Percentiles rank a stretch among this genome's conserved stretches.
Conservation (phyloP, 1,140 invertebrate species). For the Rhagoletis pomonella region DNA sequence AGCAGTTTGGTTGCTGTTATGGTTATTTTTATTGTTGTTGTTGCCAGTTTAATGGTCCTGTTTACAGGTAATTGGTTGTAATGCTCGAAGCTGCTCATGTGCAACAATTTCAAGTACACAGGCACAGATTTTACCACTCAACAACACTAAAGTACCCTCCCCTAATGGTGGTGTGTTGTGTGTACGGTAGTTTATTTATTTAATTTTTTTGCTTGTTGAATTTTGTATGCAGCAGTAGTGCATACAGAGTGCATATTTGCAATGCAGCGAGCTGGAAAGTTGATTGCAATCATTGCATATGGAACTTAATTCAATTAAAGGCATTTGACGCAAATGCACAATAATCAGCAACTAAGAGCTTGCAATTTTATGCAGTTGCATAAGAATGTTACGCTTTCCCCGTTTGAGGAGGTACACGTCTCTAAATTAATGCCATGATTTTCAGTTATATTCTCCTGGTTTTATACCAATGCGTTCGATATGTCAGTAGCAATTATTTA, state of each 20-base stretch:
- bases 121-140: constrained; percentile 25
- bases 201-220: background rate
- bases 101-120: constrained; percentile 50
- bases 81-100: constrained; percentile 32
- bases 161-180: background rate
- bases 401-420: no score
- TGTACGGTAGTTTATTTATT: constrained; percentile 6
- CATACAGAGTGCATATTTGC: background rate
- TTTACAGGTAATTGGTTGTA: constrained; percentile 52
- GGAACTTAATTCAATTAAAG: constrained; percentile 25
- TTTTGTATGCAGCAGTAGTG: background rate
- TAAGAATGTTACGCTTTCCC: background rate
- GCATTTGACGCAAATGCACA: background rate
- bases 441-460: no score
- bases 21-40: constrained; percentile 35
- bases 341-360: background rate
- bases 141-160: background rate
- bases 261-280: constrained; percentile 17
- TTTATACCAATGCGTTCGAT: no score
- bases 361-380: background rate
- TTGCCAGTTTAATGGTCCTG: constrained; percentile 32
- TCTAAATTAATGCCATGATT: no score
- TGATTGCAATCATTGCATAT: background rate
- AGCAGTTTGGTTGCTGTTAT: constrained; percentile 30
- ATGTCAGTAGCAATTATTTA: no score